phyloP scores from a whole-genome alignment of 2,888 invertebrate genomes.

The Drosophila limbata region DNA sequence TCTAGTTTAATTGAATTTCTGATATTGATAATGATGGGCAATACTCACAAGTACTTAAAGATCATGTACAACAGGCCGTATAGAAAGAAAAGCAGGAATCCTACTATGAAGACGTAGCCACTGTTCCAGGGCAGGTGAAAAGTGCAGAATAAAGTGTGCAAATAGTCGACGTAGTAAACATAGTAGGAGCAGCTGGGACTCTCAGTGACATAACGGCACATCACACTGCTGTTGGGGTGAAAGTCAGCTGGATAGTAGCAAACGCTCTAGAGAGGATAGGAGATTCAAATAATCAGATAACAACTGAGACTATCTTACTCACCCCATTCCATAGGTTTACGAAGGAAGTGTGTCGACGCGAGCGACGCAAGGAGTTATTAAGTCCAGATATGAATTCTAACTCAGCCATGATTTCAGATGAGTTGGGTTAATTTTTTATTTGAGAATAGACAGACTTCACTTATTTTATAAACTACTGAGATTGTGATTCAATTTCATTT shows the following conservation, averaged over 20 bases:
- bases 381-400: neutral
- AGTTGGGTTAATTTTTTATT: no score
- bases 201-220: conserved; percentile 22
- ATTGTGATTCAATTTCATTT: neutral
- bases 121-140: conserved; percentile 18
- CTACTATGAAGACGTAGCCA: neutral
- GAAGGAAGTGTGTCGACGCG: conserved; percentile 21
- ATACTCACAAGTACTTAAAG: conserved; percentile 47
- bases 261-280: neutral
- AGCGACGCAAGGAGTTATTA: conserved; percentile 19
- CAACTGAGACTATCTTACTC: neutral
- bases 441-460: neutral
- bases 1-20: no score
- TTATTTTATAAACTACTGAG: neutral
- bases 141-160: conserved; percentile 27
- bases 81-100: neutral
- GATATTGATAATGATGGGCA: neutral
- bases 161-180: conserved; percentile 26
- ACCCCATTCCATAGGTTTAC: conserved; percentile 18
- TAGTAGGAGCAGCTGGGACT: conserved; percentile 17
- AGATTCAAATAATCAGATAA: neutral
- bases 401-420: neutral
- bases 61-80: conserved; percentile 19
- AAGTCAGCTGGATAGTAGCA: conserved; percentile 21
- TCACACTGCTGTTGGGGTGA: conserved; percentile 1